Evolutionary conservation across 2,113 vertebrate genomes (phyloP), one percentile per base, ranked within the genome.

Genomic region (Alaudala cheleensis): DNA sequence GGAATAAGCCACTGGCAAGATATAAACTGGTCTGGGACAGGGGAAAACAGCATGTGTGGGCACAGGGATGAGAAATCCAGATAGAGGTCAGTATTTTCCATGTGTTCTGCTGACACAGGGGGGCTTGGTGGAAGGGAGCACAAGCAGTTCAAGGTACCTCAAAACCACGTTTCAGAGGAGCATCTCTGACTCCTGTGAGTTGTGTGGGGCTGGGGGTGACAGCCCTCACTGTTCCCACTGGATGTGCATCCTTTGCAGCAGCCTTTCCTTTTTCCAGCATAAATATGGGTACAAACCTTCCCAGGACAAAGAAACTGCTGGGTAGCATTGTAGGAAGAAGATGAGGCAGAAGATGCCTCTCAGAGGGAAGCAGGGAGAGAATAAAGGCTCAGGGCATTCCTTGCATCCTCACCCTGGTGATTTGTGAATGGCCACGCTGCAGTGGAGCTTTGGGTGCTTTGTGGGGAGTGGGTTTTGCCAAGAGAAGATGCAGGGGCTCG

Each of bases 371-470:
- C 44, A 86, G 53, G 15, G 0, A 1, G 33, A 34, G 37, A 58
- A 70, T 33, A 66, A 70, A 73, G 11, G 7, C 69, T 40, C 20
- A 42, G 60, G 60, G 26, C 39, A 10, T 17, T 28, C 42, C 31
- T 37, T 0, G 0, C 1, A 2, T 45, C 34, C 56, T 66, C 6
- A 0, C 24, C 37, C 19, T 0, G 3, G 31, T 8, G 39, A 42
- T 78, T 50, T 2, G 1, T 9, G 37, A 67, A 53, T 0, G 0
- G 39, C 34, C 71, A 12, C 4, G 0, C 64, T 12, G 17, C 0
- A 0, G 19, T 18, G 0, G 0, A 12, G 33, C 20, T 47, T 44
- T 15, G 50, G 28, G 13, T 65, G 33, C 42, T 62, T 17, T 24
- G 56, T 34, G 74, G 28, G 58, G 45, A 65, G 45, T 1, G 9